These are phyloP conservation scores for Drosophila ironensis DNA, from an alignment of 1,140 invertebrate genomes.

Conservation along the genomic window DNA sequence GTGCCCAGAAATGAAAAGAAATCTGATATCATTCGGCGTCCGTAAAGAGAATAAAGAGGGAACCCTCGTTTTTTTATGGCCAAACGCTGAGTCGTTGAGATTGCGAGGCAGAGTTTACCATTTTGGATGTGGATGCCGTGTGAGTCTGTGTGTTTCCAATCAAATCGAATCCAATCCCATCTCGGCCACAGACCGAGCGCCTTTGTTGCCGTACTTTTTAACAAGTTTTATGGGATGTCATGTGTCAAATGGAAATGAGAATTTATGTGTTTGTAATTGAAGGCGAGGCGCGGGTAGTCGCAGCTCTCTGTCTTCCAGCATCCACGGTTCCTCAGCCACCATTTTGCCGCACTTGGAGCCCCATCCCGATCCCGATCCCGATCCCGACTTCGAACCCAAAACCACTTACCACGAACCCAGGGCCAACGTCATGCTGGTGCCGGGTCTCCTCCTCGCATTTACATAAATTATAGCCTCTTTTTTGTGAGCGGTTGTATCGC, in stretches of 20 bases:
- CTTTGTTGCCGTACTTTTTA: slow-evolving; percentile 76
- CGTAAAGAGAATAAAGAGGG: slow-evolving; percentile 57
- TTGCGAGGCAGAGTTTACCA: slow-evolving; percentile 71
- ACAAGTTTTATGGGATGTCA: slow-evolving; percentile 81
- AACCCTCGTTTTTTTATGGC: slow-evolving; percentile 65
- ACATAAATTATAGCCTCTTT: slow-evolving; percentile 72
- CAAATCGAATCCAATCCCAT: slow-evolving; percentile 27
- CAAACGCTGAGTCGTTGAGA: slow-evolving; percentile 45
- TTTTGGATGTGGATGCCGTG: slow-evolving; percentile 58
- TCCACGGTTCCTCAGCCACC: slow-evolving; percentile 24
- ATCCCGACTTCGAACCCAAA: slow-evolving; percentile 1
- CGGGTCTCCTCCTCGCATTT: slow-evolving; percentile 45
- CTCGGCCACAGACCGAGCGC: slow-evolving; percentile 29
- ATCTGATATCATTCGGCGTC: slow-evolving; percentile 75
- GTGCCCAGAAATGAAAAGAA: slow-evolving; percentile 59
- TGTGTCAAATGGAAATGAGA: slow-evolving; percentile 81
- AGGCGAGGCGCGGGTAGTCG: slow-evolving; percentile 60
- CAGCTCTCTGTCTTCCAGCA: slow-evolving; percentile 1
- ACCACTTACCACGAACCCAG: slow-evolving; percentile 7
- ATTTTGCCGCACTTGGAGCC: slow-evolving; percentile 45
- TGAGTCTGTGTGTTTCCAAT: slow-evolving; percentile 21
- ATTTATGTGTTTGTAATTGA: slow-evolving; percentile 82
- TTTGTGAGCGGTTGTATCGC: slow-evolving; percentile 34
- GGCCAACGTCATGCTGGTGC: slow-evolving; percentile 53
- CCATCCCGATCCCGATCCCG: not conserved